Base-by-base conservation (phyloP, 2,888 invertebrate species). In the Latrodectus hesperus region DNA sequence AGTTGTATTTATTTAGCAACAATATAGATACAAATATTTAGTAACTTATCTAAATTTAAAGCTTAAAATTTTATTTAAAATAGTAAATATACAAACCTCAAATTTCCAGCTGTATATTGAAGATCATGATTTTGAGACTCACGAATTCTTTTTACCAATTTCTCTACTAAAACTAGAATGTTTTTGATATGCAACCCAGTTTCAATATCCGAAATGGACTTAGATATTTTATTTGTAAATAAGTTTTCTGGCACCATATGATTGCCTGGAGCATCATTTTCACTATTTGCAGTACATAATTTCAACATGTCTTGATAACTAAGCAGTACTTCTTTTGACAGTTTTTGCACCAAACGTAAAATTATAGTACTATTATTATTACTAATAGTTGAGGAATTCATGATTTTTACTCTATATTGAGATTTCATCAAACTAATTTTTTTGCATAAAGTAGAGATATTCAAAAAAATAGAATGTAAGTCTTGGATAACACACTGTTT, bases 21-120 rank as follows among this genome's bases (percentile, higher is more conserved):
- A 22, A 22, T 22, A 22, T 1, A 16, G 3, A 12, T 8, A 38
- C 14, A 68, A 52, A 78, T 64, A 60, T 38, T 38, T 75, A 12
- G n/a, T 6, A 22, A 55, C 2, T 38, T 38, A 60, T 1, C 5
- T 3, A 38, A 3, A 38, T 38, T 38, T 6, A 38, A 38, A 12
- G n/a, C 9, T 22, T 22, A 52, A 55, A 6, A 5, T 68, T 12
- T 26, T 70, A 70, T 14, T 1, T 26, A 70, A 26, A 26, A 22
- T 26, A 73, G 11, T n/a, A 52, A 73, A 38, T 9, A 11, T 38
- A 84, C 74, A 84, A 64, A 87, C 86, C 86, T 81, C 52, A 87
- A 49, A 16, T 81, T 77, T 17, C 49, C 52, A 77, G 81, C 67
- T 60, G 65, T 73, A 55, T 72, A n/a, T 55, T 77, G 53, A 49